These are phyloP conservation scores for Orchesella flavescens DNA, from an alignment of 2,888 invertebrate genomes.

Conservation along the genomic window DNA sequence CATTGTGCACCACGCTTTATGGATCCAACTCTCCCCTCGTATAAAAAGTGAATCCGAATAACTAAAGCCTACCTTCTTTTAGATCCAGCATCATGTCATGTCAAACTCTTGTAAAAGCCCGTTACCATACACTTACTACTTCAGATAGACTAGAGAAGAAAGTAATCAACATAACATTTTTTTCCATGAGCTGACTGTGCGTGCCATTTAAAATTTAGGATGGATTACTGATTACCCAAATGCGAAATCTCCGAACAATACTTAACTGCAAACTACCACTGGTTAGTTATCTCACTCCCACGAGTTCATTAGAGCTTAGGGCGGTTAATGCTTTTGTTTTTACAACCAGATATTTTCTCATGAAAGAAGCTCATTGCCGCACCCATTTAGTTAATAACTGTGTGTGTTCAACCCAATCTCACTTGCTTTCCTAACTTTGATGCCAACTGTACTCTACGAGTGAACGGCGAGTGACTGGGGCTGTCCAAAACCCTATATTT, in stretches of 20 bases:
- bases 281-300: slow-evolving; percentile 54
- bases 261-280: slow-evolving; percentile 26
- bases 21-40: no score
- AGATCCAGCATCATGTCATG: no score
- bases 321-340: slow-evolving; percentile 53
- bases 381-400: slow-evolving; percentile 58
- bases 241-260: slow-evolving; percentile 40
- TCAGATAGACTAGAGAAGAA: no score
- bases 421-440: slow-evolving; percentile 20
- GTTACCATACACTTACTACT: no score
- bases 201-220: slow-evolving; percentile 38
- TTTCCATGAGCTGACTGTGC: background rate
- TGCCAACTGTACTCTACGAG: background rate
- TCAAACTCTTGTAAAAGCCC: no score
- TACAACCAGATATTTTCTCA: slow-evolving; percentile 28
- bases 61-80: no score
- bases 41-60: no score
- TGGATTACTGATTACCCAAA: slow-evolving; percentile 37
- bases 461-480: background rate
- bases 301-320: slow-evolving; percentile 57
- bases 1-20: no score
- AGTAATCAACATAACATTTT: no score
- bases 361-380: slow-evolving; percentile 32
- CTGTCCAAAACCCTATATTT: background rate
- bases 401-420: slow-evolving; percentile 19